Conservation (phyloP, 92 coral and sea anemone genomes). For the Porites divaricata region DNA sequence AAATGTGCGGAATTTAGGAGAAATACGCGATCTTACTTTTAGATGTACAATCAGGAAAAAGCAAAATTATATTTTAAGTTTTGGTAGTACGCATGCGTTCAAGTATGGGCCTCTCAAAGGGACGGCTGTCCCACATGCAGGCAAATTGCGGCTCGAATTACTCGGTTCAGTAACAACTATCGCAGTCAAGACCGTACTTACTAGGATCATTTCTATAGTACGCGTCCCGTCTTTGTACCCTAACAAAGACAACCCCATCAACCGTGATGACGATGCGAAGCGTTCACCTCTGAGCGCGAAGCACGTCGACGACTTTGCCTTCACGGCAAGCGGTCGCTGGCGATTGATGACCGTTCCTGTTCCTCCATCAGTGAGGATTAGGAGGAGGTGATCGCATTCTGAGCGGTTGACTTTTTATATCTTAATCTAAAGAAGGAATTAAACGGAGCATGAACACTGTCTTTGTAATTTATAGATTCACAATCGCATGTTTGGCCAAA, state of each 20-base stretch:
- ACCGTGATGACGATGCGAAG: constrained; percentile 87
- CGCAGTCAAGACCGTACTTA: constrained; percentile 74
- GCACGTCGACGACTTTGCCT: constrained; percentile 75
- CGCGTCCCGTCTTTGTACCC: constrained; percentile 92
- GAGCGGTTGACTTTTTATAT: constrained; percentile 60
- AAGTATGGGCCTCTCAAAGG: too few species aligned
- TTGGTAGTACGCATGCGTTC: constrained; percentile 15
- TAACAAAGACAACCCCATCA: constrained; percentile 71
- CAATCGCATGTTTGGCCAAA: too few species aligned
- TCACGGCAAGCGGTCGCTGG: constrained; percentile 66
- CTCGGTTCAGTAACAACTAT: fast-evolving
- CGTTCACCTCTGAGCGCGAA: constrained; percentile 88
- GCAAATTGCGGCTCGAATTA: neutral
- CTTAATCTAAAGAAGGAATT: neutral
- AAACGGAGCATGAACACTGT: too few species aligned
- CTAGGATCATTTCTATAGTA: constrained; percentile 98
- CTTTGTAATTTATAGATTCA: too few species aligned
- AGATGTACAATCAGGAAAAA: too few species aligned
- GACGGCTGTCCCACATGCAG: constrained; percentile 23
- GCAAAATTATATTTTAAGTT: neutral
- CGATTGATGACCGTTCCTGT: constrained; percentile 82
- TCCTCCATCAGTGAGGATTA: constrained; percentile 51
- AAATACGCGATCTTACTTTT: too few species aligned
- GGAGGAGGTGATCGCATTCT: constrained; percentile 86
- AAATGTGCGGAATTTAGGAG: neutral